These are phyloP conservation scores for Cheilosia vernalis DNA, from an alignment of 2,888 invertebrate genomes.

Conservation along the genomic window DNA sequence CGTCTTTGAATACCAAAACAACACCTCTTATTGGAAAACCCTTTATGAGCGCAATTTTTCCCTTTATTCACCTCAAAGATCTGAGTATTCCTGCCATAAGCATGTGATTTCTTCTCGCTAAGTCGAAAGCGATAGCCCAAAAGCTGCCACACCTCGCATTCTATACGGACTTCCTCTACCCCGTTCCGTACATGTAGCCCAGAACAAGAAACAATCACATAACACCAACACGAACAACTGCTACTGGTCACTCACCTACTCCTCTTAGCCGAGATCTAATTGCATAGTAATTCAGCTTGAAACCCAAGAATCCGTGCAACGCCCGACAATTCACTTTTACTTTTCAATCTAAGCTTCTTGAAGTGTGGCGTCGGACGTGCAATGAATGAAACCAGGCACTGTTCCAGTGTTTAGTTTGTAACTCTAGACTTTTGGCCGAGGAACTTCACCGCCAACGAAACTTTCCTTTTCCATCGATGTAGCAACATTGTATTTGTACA, in stretches of 20 bases:
- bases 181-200: constrained; percentile 21
- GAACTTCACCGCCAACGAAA: constrained; percentile 34
- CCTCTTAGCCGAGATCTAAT: constrained; percentile 29
- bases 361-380: constrained; percentile 53
- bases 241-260: constrained; percentile 42
- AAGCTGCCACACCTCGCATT: neutral
- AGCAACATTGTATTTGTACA: constrained; percentile 1
- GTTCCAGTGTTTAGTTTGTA: constrained; percentile 54
- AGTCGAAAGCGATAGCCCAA: neutral
- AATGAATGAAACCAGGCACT: constrained; percentile 38
- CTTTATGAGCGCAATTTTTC: no score
- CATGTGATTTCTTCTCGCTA: neutral
- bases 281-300: constrained; percentile 44
- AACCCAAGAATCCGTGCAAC: constrained; percentile 47
- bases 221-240: neutral
- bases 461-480: constrained; percentile 66
- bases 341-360: constrained; percentile 55
- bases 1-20: no score
- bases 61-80: no score
- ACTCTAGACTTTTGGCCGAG: constrained; percentile 37
- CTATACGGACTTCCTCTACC: constrained; percentile 17
- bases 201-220: constrained; percentile 8
- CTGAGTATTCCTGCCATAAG: no score
- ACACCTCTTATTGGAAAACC: no score
- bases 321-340: constrained; percentile 56